Evolutionary conservation across 1,140 invertebrate genomes (phyloP), one percentile per base, ranked within the genome.

Genomic region (Drosophila nannoptera): DNA sequence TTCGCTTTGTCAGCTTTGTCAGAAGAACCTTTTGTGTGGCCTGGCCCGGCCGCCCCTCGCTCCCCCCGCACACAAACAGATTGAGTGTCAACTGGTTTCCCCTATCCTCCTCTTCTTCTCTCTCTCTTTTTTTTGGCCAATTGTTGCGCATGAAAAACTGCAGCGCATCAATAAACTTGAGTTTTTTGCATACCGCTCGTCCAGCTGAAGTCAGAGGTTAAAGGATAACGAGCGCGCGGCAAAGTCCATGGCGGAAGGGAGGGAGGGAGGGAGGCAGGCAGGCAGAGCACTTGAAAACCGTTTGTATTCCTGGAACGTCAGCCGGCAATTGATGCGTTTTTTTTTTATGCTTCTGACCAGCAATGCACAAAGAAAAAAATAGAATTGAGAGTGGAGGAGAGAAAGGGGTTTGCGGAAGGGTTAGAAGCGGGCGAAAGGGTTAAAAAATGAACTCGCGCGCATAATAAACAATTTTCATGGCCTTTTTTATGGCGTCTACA

Each of bases 401-500:
- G 22, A 22, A 3, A 43, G 12, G 40, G 40, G 40, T 43, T 43
- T 43, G 40, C 11, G 40, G 50, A 36, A 14, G 48, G 54, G 45
- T 42, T 52, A 22, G 33, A 3, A n/a, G 56, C 5, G 22, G n/a
- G 36, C 12, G 31, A 64, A 64, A 49, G 33, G 50, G 50, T 58
- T 67, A 64, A 69, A 31, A 69, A 52, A 56, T 66, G 45, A 56
- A 64, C 46, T 63, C 65, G 40, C 45, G 45, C 48, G 49, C 60
- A 50, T 58, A 36, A 64, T 69, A 69, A 69, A 58, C 36, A 64
- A 65, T 65, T 52, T 69, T 58, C 53, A 69, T 69, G 22, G 46
- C 67, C 59, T 65, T 69, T 69, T 69, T 69, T 69, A 69, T 69
- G 67, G 61, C 46, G 43, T 50, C 60, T 40, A 50, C 67, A 46